Percentiles rank a stretch among this genome's conserved stretches.
These are phyloP conservation scores for Glaucomys volans DNA, from an alignment of 2,113 vertebrate genomes.

Conservation along the genomic window DNA sequence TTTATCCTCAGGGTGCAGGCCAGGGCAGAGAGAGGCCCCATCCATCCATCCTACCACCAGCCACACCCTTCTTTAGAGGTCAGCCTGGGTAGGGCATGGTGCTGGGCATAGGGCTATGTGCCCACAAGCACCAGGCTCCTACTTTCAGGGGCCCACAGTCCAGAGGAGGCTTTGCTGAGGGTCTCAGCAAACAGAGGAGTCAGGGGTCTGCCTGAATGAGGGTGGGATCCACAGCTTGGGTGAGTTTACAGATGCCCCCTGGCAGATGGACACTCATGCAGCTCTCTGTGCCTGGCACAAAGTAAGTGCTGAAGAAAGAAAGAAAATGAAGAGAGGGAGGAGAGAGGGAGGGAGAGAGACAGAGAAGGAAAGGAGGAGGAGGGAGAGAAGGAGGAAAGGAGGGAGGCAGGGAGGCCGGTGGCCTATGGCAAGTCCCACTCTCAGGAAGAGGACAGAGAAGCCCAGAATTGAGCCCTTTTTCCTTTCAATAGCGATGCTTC, in stretches of 20 bases:
- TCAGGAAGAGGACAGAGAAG: not conserved
- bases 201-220: not conserved
- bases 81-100: not conserved
- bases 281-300: not conserved
- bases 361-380: not conserved
- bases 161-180: not conserved
- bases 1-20: not conserved
- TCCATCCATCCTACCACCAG: not conserved
- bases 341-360: not conserved
- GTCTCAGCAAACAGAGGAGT: not conserved
- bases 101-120: not conserved
- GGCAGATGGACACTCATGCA: not conserved
- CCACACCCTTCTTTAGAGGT: not conserved
- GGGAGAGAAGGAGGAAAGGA: too few species aligned
- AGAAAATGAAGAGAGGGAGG: not conserved
- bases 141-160: not conserved
- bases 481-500: slow-evolving; percentile 29
- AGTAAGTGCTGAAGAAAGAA: too few species aligned
- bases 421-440: not conserved
- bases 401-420: not conserved
- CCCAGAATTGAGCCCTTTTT: not conserved
- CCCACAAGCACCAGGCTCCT: not conserved
- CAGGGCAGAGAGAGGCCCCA: not conserved
- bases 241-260: not conserved
- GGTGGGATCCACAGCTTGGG: not conserved